Evolutionary conservation across 2,888 invertebrate genomes (phyloP).

Genomic region (Xestia c-nigrum): DNA sequence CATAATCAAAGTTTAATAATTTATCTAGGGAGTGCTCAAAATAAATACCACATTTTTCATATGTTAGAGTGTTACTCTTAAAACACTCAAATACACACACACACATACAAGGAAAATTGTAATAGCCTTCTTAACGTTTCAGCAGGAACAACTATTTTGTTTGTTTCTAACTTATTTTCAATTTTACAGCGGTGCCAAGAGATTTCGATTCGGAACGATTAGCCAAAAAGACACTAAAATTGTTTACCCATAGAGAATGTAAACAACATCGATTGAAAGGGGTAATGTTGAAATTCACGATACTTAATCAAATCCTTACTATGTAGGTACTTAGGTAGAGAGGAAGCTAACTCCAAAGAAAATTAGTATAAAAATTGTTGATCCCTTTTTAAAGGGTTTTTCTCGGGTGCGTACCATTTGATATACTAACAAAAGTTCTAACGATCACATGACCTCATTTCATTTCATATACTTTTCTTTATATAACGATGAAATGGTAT

Average conservation of each 20-base stretch:
- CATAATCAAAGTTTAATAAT: too few species aligned
- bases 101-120: too few species aligned
- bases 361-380: not conserved
- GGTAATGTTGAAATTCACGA: constrained; percentile 66
- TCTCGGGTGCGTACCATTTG: too few species aligned
- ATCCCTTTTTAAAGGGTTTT: too few species aligned
- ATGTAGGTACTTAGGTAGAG: not conserved
- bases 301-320: not conserved
- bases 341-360: not conserved
- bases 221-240: constrained; percentile 82
- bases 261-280: constrained; percentile 77
- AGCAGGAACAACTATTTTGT: not conserved
- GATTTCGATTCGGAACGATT: constrained; percentile 83
- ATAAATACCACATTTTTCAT: too few species aligned
- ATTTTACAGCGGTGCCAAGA: constrained; percentile 78
- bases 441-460: too few species aligned
- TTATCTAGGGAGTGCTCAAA: too few species aligned
- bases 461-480: too few species aligned
- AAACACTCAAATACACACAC: too few species aligned
- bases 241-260: constrained; percentile 83
- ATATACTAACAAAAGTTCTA: too few species aligned
- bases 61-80: too few species aligned
- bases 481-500: too few species aligned
- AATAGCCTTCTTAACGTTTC: not conserved
- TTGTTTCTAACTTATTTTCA: not conserved